Evolutionary conservation across 2,113 vertebrate species (phyloP), one percentile per base, ranked within the genome.

Genomic region (Marcusenius ussheri): DNA sequence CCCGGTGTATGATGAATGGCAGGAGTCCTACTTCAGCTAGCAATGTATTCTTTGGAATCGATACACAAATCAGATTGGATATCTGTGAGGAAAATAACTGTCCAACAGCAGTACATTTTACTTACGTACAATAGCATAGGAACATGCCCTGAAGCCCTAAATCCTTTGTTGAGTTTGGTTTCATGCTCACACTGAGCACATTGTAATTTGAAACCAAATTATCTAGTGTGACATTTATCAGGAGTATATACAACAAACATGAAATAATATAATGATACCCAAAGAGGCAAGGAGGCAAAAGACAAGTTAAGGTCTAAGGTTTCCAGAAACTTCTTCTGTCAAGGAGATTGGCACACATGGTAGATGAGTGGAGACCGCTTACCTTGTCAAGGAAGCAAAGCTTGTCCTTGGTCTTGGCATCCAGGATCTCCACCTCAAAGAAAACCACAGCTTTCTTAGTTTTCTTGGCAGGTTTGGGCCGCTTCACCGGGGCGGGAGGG

Each of bases 381-480:
- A 99, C 98, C 97, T 99, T 99, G 92, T 99, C 98, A 91, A 99
- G 95, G 95, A 99, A 99, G 94, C 98, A 98, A 89, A 99, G 97
- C 95, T 98, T 99, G 94, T 98, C 97, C 93, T 98, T 95, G 0
- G 97, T 98, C 95, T 97, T 98, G 74, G 96, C 98, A 0, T 98
- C 97, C 96, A 98, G 95, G 91, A 99, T 98, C 97, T 99, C 98
- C 97, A 99, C 98, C 98, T 99, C 98, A 24, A 99, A 98, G 93
- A 98, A 99, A 92, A 99, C 97, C 93, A 97, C 96, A 83, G 96
- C 97, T 90, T 97, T 98, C 95, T 98, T 98, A 94, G 95, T 51
- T 93, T 97, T 98, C 94, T 96, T 97, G 35, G 94, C 74, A 2
- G 93, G 91, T 93, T 97, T 98, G 42, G 91, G 21, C 51, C 96